A percentile compares a stretch with the other conserved stretches of the same genome.
phyloP scores from a whole-genome alignment of 2,113 vertebrate species.

The Chionomys nivalis region DNA sequence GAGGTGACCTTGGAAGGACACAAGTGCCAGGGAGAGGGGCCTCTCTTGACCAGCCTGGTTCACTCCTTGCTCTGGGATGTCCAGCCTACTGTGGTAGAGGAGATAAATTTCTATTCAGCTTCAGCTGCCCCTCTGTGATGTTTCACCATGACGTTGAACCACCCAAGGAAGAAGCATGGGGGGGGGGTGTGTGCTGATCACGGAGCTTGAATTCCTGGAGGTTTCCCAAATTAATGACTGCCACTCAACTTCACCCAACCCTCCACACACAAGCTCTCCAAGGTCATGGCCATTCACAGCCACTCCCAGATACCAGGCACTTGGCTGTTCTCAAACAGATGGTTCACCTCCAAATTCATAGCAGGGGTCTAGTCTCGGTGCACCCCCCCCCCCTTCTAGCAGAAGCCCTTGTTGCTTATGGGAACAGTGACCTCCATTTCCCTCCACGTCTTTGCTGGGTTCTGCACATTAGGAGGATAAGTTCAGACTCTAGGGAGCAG shows the following conservation, averaged over 20 bases:
- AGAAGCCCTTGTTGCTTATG: too few relatives aligned
- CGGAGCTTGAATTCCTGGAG: fast-evolving
- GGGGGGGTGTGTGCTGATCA: fast-evolving
- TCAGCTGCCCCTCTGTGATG: background rate
- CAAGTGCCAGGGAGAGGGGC: background rate
- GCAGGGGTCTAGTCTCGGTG: fast-evolving
- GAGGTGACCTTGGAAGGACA: background rate
- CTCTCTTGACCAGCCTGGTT: fast-evolving
- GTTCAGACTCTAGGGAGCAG: fast-evolving
- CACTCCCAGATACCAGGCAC: background rate
- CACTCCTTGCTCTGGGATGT: background rate
- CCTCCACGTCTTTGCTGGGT: fast-evolving
- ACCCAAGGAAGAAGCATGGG: fast-evolving
- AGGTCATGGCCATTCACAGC: background rate
- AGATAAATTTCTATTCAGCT: fast-evolving
- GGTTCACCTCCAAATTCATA: background rate
- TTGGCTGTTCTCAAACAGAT: fast-evolving
- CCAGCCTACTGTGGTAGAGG: fast-evolving
- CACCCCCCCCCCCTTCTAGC: background rate
- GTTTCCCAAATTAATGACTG: fast-evolving
- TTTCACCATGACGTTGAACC: too few relatives aligned
- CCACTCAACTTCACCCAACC: fast-evolving
- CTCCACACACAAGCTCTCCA: background rate
- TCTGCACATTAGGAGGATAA: fast-evolving
- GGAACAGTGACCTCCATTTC: background rate